Base-by-base conservation (phyloP, 1,140 invertebrate species). In the Drosophila obscura region DNA sequence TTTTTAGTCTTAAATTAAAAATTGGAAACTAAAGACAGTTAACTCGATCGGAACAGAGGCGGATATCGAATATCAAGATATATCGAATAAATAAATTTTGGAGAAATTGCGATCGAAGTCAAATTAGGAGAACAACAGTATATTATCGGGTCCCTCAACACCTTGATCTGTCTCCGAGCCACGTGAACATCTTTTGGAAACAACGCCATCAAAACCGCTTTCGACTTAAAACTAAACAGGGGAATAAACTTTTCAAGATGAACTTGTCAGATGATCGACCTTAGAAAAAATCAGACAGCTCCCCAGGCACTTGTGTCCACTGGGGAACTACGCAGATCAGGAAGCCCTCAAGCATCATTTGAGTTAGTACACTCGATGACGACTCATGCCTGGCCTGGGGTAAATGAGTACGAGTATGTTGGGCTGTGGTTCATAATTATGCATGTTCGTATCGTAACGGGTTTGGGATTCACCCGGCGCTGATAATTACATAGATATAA, bases 201-300 rank as follows among this genome's bases (percentile, higher is more conserved):
- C 81, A 72, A 50, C 81, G 81, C 64, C 77, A 81, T 81, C 52
- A 45, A 81, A 87, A 84, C 81, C 68, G 81, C 81, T 87, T 81
- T 63, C 24, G 7, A 56, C 35, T 48, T 24, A 63, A 45, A 61
- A 56, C 58, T 19, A 73, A 48, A 48, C n/a, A 44, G 85, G 85
- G 63, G 81, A 90, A 90, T 90, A 90, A 90, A 90, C 85, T 90
- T 76, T 82, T 85, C 85, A 90, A 90, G 85, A 76, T 85, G 51
- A 90, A 81, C 85, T 73, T 72, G 78, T 89, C 71, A 76, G 63
- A 68, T 79, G 63, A 75, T 64, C 77, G 83, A 64, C 68, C 69
- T 71, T 62, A 52, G 65, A 50, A 45, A 26, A n/a, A n/a, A n/a
- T 51, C 31, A 58, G 9, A 35, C 22, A 26, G 35, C 8, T 31